phyloP scores from a whole-genome alignment of 2,888 invertebrate genomes.

The Eutolmus rufibarbis region DNA sequence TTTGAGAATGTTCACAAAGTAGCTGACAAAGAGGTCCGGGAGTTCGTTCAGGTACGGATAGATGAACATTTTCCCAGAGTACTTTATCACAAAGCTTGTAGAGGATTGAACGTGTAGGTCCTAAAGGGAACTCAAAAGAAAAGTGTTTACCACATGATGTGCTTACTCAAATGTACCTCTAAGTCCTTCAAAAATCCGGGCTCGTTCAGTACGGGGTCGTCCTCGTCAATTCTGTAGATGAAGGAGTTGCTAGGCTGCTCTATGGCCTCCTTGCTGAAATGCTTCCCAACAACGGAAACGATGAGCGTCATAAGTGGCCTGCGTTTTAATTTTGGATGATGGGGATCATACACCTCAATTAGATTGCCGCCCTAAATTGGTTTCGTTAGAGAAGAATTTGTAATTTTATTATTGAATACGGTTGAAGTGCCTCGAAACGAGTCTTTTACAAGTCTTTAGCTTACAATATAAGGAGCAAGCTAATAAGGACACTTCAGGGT shows the following conservation, averaged over 20 bases:
- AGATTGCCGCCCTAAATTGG: constrained; percentile 55
- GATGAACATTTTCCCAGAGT: constrained; percentile 57
- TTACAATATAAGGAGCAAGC: too few species aligned
- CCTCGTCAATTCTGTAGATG: constrained; percentile 52
- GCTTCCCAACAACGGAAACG: constrained; percentile 60
- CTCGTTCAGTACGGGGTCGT: constrained; percentile 46
- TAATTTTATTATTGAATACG: background rate
- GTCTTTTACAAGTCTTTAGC: too few species aligned
- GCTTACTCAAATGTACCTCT: background rate
- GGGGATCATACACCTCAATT: constrained; percentile 56
- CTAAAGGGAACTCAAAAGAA: background rate
- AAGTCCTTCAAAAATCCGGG: background rate
- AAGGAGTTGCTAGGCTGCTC: constrained; percentile 50
- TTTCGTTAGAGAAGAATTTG: background rate
- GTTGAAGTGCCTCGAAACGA: background rate
- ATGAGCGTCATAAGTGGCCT: constrained; percentile 59
- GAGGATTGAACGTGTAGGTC: constrained; percentile 52
- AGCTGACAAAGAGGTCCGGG: constrained; percentile 56
- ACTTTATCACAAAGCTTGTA: constrained; percentile 55
- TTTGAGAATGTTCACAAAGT: constrained; percentile 58
- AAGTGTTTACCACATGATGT: background rate
- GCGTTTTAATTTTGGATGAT: constrained; percentile 56
- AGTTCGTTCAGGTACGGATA: constrained; percentile 60
- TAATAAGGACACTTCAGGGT: too few species aligned
- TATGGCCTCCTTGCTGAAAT: constrained; percentile 53